Evolutionary conservation across 1,140 invertebrate species (phyloP).

Genomic region (Tetragnatha versicolor): DNA sequence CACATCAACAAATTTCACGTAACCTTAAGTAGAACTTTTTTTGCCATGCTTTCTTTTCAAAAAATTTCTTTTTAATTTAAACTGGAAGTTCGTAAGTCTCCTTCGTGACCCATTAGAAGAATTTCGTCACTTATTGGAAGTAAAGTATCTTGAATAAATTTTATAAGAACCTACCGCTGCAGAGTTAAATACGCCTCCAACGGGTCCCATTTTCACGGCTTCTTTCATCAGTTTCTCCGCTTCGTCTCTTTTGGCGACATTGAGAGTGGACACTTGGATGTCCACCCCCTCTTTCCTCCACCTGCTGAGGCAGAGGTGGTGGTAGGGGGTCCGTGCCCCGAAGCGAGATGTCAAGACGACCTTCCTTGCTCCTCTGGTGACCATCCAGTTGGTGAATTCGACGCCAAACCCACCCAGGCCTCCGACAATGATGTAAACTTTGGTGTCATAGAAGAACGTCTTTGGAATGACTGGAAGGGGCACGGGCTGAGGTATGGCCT

Average conservation of each 20-base stretch:
- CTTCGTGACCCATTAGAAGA: too few species aligned
- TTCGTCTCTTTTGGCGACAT: conserved; percentile 72
- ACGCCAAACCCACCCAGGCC: conserved; percentile 71
- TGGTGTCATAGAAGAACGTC: conserved; percentile 63
- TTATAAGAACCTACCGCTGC: conserved; percentile 73
- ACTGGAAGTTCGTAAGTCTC: too few species aligned
- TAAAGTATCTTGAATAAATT: background rate
- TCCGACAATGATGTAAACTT: conserved; percentile 67
- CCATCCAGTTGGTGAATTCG: conserved; percentile 69
- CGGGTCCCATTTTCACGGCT: conserved; percentile 74
- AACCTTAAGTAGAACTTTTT: too few species aligned
- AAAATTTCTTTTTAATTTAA: too few species aligned
- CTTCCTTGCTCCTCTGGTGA: conserved; percentile 66
- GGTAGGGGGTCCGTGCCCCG: conserved; percentile 67
- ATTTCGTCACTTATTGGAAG: too few species aligned
- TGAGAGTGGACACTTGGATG: conserved; percentile 75
- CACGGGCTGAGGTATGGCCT: conserved; percentile 58
- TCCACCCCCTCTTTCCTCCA: conserved; percentile 76
- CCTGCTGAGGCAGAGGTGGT: conserved; percentile 61
- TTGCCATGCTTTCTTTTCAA: too few species aligned
- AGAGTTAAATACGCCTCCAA: conserved; percentile 94
- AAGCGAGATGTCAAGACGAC: conserved; percentile 68
- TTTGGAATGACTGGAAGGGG: conserved; percentile 62
- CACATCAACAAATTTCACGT: too few species aligned
- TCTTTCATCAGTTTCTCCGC: conserved; percentile 76